These are phyloP conservation scores for Pseudonaja textilis DNA, from an alignment of 2,113 vertebrate genomes.

Conservation along the genomic window DNA sequence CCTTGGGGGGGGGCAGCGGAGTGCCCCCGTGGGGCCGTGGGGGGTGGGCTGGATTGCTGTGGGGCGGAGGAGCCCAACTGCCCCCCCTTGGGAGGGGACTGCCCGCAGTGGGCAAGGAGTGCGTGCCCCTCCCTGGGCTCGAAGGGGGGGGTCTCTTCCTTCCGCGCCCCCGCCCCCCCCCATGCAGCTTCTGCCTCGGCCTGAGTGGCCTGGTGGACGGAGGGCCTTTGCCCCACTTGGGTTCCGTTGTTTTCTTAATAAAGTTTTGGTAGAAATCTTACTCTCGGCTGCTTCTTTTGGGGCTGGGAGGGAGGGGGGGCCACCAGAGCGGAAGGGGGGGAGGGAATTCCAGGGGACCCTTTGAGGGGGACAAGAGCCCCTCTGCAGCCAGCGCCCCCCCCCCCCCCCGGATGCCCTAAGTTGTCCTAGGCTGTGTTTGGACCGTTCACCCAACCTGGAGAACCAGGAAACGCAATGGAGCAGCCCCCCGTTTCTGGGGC, in stretches of 20 bases:
- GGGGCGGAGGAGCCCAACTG: background rate
- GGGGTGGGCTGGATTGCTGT: background rate
- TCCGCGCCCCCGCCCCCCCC: no score
- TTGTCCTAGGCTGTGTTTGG: background rate
- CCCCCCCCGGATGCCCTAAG: accelerated
- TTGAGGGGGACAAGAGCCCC: background rate
- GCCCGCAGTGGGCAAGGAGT: background rate
- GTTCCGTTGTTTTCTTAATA: constrained; percentile 68
- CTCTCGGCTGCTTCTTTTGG: background rate
- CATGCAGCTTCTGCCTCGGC: background rate
- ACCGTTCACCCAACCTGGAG: background rate
- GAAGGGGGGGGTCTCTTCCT: background rate
- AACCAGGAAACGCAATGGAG: background rate
- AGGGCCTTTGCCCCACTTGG: constrained; percentile 26
- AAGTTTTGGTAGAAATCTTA: constrained; percentile 63
- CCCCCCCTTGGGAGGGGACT: background rate
- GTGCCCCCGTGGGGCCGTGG: background rate
- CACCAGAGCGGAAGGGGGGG: background rate
- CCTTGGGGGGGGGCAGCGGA: background rate
- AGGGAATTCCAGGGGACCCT: background rate
- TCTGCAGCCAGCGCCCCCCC: accelerated
- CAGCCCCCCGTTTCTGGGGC: accelerated
- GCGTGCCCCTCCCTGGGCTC: background rate
- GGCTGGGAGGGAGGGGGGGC: background rate
- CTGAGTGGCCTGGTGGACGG: background rate